These are phyloP conservation scores for Perognathus longimembris DNA, from an alignment of 2,113 vertebrate species.

Conservation along the genomic window DNA sequence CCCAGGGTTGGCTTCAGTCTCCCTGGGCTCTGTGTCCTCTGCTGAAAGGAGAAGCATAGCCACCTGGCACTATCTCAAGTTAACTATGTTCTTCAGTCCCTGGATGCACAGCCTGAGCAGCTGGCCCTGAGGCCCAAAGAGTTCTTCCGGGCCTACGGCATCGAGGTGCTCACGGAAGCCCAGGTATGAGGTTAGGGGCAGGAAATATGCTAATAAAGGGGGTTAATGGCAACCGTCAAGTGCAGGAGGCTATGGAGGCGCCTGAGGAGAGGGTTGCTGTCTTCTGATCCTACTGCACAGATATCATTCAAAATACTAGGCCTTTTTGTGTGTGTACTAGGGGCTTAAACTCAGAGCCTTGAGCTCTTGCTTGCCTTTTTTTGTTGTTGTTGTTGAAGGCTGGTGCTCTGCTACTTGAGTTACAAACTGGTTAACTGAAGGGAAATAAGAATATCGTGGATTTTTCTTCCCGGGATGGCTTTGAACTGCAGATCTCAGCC, in stretches of 20 bases:
- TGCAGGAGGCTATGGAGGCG: not conserved
- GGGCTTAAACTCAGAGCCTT: too few species aligned
- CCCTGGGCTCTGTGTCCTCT: constrained; percentile 83
- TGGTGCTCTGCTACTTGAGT: too few species aligned
- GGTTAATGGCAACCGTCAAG: not conserved
- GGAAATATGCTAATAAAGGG: not conserved
- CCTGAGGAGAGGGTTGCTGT: not conserved
- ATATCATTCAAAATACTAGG: not conserved
- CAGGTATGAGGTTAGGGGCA: constrained; percentile 87
- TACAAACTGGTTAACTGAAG: too few species aligned
- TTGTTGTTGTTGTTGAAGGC: too few species aligned
- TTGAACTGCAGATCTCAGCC: too few species aligned
- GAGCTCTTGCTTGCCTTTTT: too few species aligned
- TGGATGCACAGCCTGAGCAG: constrained; percentile 96
- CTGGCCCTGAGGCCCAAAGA: constrained; percentile 93
- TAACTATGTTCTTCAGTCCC: constrained; percentile 86
- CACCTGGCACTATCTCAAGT: not conserved
- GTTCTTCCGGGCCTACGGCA: constrained; percentile 94
- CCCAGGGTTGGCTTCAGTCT: constrained; percentile 78
- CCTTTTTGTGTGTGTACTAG: too few species aligned
- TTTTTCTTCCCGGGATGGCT: too few species aligned
- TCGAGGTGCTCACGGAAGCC: constrained; percentile 95
- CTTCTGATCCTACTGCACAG: not conserved
- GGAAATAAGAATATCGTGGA: too few species aligned
- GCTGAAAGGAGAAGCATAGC: not conserved